phyloP scores from a whole-genome alignment of 2,113 vertebrate genomes.

The Pteruthius melanotis region DNA sequence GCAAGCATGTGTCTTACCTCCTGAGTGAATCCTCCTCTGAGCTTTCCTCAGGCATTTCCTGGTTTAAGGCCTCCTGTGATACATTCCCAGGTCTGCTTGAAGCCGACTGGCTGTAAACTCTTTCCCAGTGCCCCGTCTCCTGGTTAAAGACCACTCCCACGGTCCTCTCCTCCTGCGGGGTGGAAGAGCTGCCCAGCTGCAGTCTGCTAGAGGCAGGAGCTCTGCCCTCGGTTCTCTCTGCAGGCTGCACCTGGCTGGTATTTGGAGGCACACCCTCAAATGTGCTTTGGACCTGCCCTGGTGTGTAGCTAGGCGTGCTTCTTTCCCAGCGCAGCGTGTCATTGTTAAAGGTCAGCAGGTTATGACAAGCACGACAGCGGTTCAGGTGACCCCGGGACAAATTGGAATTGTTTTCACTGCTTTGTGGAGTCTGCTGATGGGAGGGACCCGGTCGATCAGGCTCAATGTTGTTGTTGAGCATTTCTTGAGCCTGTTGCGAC shows the following conservation, averaged over 20 bases:
- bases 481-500: constrained; percentile 87
- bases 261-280: constrained; percentile 79
- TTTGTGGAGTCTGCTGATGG: constrained; percentile 79
- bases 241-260: constrained; percentile 77
- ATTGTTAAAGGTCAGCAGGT: constrained; percentile 97
- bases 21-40: constrained; percentile 96
- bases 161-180: constrained; percentile 86
- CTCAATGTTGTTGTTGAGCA: constrained; percentile 95
- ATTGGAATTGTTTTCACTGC: constrained; percentile 82
- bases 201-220: constrained; percentile 74
- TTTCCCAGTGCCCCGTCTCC: constrained; percentile 94
- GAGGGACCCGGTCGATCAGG: constrained; percentile 88
- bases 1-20: constrained; percentile 78
- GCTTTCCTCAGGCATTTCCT: constrained; percentile 96
- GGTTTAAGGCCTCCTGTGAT: constrained; percentile 96
- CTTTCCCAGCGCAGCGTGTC: constrained; percentile 98
- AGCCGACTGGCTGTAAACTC: constrained; percentile 88
- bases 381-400: constrained; percentile 89
- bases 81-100: constrained; percentile 82
- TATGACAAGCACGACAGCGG: constrained; percentile 97
- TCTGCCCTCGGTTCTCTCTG: constrained; percentile 79
- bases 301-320: constrained; percentile 82
- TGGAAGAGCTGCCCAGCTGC: constrained; percentile 80
- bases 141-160: constrained; percentile 96
- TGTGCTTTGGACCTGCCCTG: constrained; percentile 77